These are phyloP conservation scores for Oscheius sp. DNA, from an alignment of 2,888 invertebrate genomes.

Conservation along the genomic window DNA sequence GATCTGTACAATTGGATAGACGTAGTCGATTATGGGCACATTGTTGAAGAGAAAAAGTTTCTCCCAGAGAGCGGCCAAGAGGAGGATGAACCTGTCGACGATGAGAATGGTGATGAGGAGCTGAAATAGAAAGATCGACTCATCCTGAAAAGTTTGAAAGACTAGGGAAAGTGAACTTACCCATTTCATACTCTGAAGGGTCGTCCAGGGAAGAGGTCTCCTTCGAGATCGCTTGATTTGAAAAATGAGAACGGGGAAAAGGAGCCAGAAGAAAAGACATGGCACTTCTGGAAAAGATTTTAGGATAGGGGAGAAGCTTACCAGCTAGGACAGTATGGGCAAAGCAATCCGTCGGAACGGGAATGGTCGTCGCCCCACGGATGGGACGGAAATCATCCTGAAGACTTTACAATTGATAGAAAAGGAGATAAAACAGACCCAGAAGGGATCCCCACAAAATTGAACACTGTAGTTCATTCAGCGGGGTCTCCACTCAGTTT, in stretches of 20 bases:
- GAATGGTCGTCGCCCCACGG: constrained; percentile 33
- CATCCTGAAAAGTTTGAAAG: constrained; percentile 39
- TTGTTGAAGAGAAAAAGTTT: constrained; percentile 45
- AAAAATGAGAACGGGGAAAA: constrained; percentile 61
- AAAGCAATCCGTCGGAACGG: constrained; percentile 46
- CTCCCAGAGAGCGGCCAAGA: constrained; percentile 62
- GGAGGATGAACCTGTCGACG: constrained; percentile 50
- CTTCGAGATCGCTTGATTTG: constrained; percentile 50
- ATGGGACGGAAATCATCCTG: constrained; percentile 39
- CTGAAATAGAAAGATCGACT: constrained; percentile 49
- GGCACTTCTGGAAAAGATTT: constrained; percentile 51
- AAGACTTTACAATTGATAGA: neutral
- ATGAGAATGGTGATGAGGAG: constrained; percentile 49
- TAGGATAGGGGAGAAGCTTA: neutral
- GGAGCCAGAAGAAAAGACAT: constrained; percentile 63
- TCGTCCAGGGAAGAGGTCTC: constrained; percentile 61
- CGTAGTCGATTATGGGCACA: constrained; percentile 60
- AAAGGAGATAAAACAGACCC: constrained; percentile 18
- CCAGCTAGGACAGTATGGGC: constrained; percentile 42
- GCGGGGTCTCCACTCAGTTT: neutral
- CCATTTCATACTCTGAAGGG: constrained; percentile 64
- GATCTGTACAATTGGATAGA: constrained; percentile 63
- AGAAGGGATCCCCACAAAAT: constrained; percentile 37
- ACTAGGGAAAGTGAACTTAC: constrained; percentile 40
- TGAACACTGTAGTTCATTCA: constrained; percentile 25